phyloP scores from a whole-genome alignment of 2,888 invertebrate species.

The Stenolophus ochropezus region DNA sequence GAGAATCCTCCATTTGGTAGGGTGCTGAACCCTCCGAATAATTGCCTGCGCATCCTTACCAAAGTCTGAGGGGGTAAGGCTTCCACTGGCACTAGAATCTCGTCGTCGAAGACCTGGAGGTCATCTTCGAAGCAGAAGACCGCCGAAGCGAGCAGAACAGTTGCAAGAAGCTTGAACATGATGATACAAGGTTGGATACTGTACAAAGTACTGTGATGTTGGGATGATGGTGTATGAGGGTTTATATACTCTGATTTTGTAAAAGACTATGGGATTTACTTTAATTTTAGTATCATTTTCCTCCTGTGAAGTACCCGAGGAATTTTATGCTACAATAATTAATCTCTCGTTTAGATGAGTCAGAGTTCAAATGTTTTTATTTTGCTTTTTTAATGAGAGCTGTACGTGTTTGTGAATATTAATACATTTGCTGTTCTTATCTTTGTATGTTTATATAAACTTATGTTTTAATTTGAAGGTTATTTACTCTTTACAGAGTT shows the following conservation, averaged over 20 bases:
- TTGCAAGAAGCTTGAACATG: conserved; percentile 3
- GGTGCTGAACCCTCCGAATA: background rate
- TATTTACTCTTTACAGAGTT: background rate
- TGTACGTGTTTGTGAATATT: no score
- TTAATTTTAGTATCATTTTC: background rate
- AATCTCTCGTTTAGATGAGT: background rate
- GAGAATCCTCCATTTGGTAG: background rate
- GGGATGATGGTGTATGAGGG: background rate
- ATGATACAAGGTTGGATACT: background rate
- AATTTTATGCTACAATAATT: background rate
- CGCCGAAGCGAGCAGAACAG: background rate
- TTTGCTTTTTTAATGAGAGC: no score
- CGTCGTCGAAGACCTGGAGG: background rate
- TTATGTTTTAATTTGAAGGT: background rate
- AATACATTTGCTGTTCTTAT: no score
- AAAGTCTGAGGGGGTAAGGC: background rate
- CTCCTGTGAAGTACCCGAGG: background rate
- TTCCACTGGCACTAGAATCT: background rate
- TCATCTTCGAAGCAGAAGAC: background rate
- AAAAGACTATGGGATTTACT: background rate
- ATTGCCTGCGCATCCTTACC: background rate
- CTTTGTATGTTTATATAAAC: no score
- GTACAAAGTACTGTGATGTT: background rate
- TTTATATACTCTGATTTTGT: background rate
- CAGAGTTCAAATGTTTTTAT: background rate